Conservation (phyloP, 2,888 invertebrate genomes). For the Aplocera efformata region DNA sequence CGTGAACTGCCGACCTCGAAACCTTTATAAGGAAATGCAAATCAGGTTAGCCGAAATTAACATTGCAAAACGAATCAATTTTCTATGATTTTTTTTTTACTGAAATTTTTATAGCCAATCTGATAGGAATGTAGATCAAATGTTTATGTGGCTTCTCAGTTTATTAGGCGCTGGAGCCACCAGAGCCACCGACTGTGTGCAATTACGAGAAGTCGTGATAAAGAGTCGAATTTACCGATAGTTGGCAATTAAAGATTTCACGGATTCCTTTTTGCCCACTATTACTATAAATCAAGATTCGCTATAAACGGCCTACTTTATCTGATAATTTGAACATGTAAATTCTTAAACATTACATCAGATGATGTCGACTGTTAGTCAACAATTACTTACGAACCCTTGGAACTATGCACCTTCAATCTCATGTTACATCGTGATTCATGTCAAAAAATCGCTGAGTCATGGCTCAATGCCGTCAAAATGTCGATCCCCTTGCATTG, state of each 20-base stretch:
- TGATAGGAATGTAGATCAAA: slow-evolving; percentile 4
- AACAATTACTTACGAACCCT: slow-evolving; percentile 30
- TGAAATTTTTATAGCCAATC: slow-evolving; percentile 25
- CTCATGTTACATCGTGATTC: slow-evolving; percentile 58
- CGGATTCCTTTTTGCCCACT: slow-evolving; percentile 25
- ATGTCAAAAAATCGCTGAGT: slow-evolving; percentile 59
- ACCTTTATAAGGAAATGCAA: slow-evolving; percentile 56
- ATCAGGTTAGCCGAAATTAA: slow-evolving; percentile 49
- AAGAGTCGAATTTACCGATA: slow-evolving; percentile 17
- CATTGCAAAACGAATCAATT: slow-evolving; percentile 52
- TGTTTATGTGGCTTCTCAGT: slow-evolving; percentile 9
- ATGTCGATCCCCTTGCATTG: slow-evolving; percentile 68
- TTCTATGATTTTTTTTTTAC: slow-evolving; percentile 26
- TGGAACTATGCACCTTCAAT: slow-evolving; percentile 51
- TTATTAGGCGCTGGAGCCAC: slow-evolving; percentile 6
- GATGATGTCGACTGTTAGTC: slow-evolving; percentile 18
- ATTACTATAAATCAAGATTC: slow-evolving; percentile 19
- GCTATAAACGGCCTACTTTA: slow-evolving; percentile 22
- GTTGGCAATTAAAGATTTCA: slow-evolving; percentile 29
- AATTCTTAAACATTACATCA: slow-evolving; percentile 23
- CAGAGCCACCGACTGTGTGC: slow-evolving; percentile 10
- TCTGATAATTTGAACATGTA: slow-evolving; percentile 25
- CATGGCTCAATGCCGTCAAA: slow-evolving; percentile 49
- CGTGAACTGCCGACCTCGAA: slow-evolving; percentile 55
- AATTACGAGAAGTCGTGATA: slow-evolving; percentile 17